Conservation (phyloP, 2,113 vertebrate species). For the Petrocephalus microphthalmus region DNA sequence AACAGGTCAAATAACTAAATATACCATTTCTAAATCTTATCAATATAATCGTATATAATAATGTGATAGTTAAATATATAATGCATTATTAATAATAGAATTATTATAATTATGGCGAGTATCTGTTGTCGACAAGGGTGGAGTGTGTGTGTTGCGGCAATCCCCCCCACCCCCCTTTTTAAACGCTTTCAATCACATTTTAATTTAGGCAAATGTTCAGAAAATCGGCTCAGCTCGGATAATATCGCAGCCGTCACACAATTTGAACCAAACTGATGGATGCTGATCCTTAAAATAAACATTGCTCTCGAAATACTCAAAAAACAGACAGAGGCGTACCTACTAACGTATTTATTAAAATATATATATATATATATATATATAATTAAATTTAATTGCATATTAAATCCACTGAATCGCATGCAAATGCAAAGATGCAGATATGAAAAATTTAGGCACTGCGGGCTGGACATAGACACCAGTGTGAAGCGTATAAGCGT, state of each 20-base stretch:
- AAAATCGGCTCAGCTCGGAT: slow-evolving; percentile 45
- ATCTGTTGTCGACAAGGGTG: not conserved
- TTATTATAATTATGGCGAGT: slow-evolving; percentile 24
- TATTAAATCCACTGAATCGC: not conserved
- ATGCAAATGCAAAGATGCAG: not conserved
- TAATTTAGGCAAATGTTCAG: slow-evolving; percentile 43
- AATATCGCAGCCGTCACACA: slow-evolving; percentile 40
- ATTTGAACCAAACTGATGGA: slow-evolving; percentile 35
- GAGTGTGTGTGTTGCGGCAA: slow-evolving; percentile 17
- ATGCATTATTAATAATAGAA: slow-evolving; percentile 15
- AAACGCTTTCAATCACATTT: slow-evolving; percentile 37
- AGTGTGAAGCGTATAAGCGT: not conserved
- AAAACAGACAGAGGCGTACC: slow-evolving; percentile 7
- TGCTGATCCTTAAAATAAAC: slow-evolving; percentile 44
- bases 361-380: too few species aligned
- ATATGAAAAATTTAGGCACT: not conserved
- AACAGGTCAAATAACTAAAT: not conserved
- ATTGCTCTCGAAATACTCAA: slow-evolving; percentile 25
- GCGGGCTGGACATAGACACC: not conserved
- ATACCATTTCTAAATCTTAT: not conserved
- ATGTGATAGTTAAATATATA: not conserved
- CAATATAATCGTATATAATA: slow-evolving; percentile 1
- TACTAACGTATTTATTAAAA: not conserved
- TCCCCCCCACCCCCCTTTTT: not conserved
- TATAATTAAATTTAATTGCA: not conserved